Conservation (phyloP, 2,888 invertebrate genomes). For the Coremacera marginata region DNA sequence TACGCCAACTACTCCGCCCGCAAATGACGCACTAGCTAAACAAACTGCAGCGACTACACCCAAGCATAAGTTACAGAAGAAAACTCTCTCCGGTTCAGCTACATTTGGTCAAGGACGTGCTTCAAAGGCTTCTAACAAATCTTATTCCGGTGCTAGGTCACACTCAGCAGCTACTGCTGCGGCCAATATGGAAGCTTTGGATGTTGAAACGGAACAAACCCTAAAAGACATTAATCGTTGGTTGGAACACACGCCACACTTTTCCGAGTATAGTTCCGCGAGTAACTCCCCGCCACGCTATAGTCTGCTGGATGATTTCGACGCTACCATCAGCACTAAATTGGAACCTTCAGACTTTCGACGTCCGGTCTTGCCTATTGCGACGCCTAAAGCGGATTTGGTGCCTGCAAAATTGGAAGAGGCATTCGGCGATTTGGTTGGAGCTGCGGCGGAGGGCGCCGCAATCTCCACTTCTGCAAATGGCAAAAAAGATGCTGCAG, state of each 20-base stretch:
- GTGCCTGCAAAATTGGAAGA: slow-evolving; percentile 70
- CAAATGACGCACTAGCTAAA: slow-evolving; percentile 56
- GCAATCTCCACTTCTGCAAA: slow-evolving; percentile 38
- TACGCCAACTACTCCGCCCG: slow-evolving; percentile 33
- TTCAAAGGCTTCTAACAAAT: slow-evolving; percentile 19
- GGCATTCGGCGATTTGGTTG: slow-evolving; percentile 71
- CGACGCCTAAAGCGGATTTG: slow-evolving; percentile 67
- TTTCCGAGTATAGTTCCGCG: slow-evolving; percentile 81
- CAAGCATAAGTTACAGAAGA: slow-evolving; percentile 49
- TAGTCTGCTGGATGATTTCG: slow-evolving; percentile 76
- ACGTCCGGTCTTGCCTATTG: slow-evolving; percentile 70
- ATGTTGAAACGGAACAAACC: slow-evolving; percentile 76
- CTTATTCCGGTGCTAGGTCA: slow-evolving; percentile 40
- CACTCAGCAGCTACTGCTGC: slow-evolving; percentile 47
- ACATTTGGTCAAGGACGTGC: neutral
- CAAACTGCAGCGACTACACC: slow-evolving; percentile 52
- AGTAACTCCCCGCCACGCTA: slow-evolving; percentile 82
- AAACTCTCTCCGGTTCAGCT: slow-evolving; percentile 41
- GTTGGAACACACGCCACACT: slow-evolving; percentile 86
- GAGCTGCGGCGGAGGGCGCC: slow-evolving; percentile 53
- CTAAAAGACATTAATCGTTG: slow-evolving; percentile 89
- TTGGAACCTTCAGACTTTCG: slow-evolving; percentile 69
- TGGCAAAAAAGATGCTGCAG: slow-evolving; percentile 54
- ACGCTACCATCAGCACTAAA: slow-evolving; percentile 68
- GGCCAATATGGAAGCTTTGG: slow-evolving; percentile 74